Evolutionary conservation across 1,140 invertebrate species (phyloP).

Genomic region (Calosoma granatense): DNA sequence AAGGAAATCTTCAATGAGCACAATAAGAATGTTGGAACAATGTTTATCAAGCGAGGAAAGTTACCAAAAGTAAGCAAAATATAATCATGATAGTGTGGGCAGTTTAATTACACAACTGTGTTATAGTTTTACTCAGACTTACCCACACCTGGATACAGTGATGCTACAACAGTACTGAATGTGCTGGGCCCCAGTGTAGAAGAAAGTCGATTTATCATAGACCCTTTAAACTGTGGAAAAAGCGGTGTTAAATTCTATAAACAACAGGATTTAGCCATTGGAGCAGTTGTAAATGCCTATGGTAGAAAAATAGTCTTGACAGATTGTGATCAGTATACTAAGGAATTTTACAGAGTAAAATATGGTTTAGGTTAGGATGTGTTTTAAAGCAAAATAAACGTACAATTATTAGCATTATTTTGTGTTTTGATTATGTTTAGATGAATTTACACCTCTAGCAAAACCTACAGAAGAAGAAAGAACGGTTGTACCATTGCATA

Average conservation of each 20-base stretch:
- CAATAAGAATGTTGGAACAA: constrained; percentile 55
- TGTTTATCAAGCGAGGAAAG: constrained; percentile 63
- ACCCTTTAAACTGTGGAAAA: constrained; percentile 44
- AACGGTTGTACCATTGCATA: constrained; percentile 28
- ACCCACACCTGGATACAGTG: constrained; percentile 45
- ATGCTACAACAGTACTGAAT: constrained; percentile 54
- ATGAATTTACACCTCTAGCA: constrained; percentile 47
- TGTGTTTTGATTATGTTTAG: too few species aligned
- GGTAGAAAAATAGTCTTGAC: constrained; percentile 70
- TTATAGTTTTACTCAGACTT: constrained; percentile 36
- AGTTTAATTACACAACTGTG: constrained; percentile 10
- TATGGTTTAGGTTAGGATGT: constrained; percentile 9
- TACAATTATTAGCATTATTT: too few species aligned
- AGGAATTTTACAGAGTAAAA: constrained; percentile 69
- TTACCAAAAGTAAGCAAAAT: constrained; percentile 58
- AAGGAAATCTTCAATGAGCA: constrained; percentile 61
- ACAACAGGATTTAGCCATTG: constrained; percentile 63
- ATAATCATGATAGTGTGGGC: too few species aligned
- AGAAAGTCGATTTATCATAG: constrained; percentile 49
- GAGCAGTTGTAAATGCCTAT: constrained; percentile 65
- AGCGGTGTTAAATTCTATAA: constrained; percentile 48
- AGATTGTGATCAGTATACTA: constrained; percentile 79
- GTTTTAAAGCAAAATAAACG: constrained; percentile 24
- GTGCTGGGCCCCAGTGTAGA: constrained; percentile 50
- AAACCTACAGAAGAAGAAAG: constrained; percentile 36